Base-by-base conservation (phyloP, 2,113 vertebrate species). In the Tragelaphus strepsiceros region DNA sequence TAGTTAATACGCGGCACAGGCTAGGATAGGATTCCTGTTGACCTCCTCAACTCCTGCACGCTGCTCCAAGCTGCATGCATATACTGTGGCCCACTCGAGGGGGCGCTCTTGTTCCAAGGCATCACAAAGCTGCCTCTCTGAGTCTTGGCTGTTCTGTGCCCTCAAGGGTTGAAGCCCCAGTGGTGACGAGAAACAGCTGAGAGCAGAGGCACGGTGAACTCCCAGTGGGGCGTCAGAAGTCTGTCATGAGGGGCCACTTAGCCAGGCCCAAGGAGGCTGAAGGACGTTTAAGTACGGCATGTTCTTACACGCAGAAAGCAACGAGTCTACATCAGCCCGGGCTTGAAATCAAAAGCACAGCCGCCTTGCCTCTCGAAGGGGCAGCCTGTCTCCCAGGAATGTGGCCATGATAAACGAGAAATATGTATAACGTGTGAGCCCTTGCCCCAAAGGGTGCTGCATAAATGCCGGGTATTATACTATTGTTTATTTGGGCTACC, bases 401-500 rank as follows among this genome's bases (percentile, higher is more conserved):
- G 98, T 90, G 86, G 89, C 90, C 82, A 97, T 98, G 98, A 98
- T 98, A 92, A 98, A 98, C 94, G 96, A 98, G 97, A 98, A 98
- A 96, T 93, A 96, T 87, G 97, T 88, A 97, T 97, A 93, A 97
- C 96, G 97, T 97, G 94, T 91, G 96, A 97, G 96, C 53, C 74
- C 80, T 95, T 82, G 88, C 96, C 96, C 96, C 94, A 89, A 96
- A 97, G 95, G 95, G 95, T 94, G 89, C 92, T 51, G 97, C 85
- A 91, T 97, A 96, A 98, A 98, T 98, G 98, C 89, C 1, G 53
- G 83, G 96, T 91, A 97, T 98, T 98, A 98, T 97, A 77, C 89
- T 35, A 98, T 98, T 98, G 98, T 98, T 98, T 98, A 98, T 98
- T 98, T 98, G 98, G 98, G 97, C 97, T 98, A 92, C 95, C 82